Evolutionary conservation across 1,140 invertebrate genomes (phyloP).

Genomic region (Linepithema humile): DNA sequence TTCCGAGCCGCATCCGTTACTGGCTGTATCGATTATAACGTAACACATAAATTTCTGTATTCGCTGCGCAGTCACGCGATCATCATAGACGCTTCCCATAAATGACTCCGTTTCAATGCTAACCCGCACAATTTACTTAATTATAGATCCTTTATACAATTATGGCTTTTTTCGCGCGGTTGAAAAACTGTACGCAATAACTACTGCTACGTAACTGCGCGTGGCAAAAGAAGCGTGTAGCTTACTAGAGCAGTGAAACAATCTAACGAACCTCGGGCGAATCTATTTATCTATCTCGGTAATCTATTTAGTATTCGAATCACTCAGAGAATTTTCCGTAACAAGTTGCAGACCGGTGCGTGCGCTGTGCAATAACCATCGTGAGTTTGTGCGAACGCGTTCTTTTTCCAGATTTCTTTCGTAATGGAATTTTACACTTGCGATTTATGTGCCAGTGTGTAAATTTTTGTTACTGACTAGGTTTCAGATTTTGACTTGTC

Average conservation of each 20-base stretch:
- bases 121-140: constrained; percentile 52
- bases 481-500: not conserved
- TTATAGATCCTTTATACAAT: constrained; percentile 57
- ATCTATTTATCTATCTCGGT: constrained; percentile 52
- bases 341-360: constrained; percentile 7
- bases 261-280: constrained; percentile 50
- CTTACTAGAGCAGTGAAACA: constrained; percentile 60
- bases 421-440: not conserved
- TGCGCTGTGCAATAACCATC: not conserved
- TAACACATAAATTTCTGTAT: constrained; percentile 35
- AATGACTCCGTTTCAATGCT: constrained; percentile 51
- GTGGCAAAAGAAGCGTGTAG: constrained; percentile 45
- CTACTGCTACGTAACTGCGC: constrained; percentile 18
- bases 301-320: constrained; percentile 58
- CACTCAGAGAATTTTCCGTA: constrained; percentile 48
- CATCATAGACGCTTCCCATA: constrained; percentile 38
- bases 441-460: not conserved
- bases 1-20: constrained; percentile 15
- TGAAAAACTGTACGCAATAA: constrained; percentile 37
- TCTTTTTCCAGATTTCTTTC: not conserved
- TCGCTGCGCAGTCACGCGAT: constrained; percentile 52
- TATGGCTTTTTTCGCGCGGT: constrained; percentile 31
- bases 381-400: not conserved
- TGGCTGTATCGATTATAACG: constrained; percentile 30
- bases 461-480: not conserved